Evolutionary conservation across 2,113 vertebrate species (phyloP), one percentile per base, ranked within the genome.

Genomic region (Ibidorhyncha struthersii): DNA sequence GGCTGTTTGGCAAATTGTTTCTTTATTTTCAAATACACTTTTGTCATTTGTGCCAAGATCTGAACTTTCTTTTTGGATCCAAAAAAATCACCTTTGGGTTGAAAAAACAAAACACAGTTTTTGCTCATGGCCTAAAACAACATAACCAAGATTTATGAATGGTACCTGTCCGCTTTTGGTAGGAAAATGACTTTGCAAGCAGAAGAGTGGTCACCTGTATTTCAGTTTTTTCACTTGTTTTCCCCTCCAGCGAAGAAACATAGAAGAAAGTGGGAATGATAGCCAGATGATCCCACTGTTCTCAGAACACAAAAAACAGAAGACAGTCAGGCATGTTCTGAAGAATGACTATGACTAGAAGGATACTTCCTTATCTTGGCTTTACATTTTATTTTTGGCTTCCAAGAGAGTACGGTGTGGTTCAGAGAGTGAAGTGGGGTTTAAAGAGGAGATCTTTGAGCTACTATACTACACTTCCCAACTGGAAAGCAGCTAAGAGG

Each of bases 31-130:
- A 89, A 86, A 94, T 30, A 32, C 30, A 53, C 8, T 91, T 82
- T 43, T 85, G 30, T 65, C 10, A 43, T 40, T 91, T 30, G 8
- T 78, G 90, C 76, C 96, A 95, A 93, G 63, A 74, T 14, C 9
- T 69, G 25, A 94, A 91, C 52, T 84, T 92, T 34, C 50, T 14
- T 45, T 94, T 92, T 73, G 25, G 10, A 72, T 92, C 77, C 52
- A 94, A 92, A 91, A 94, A 69, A 56, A 94, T 71, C 88, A 95
- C 77, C 55, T 73, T 36, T n/a, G n/a, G 6, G 14, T 72, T 92
- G 69, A 53, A 93, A 93, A 93, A 94, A 53, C 40, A 82, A 1
- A 1, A 70, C 29, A 67, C 10, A 14, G n/a, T 8, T 90, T 94
- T 92, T 89, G 50, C 43, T 86, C 14, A 4, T 43, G 26, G 69